A percentile compares a stretch with the other conserved stretches of the same genome.
phyloP scores from a whole-genome alignment of 2,113 vertebrate genomes.

The Petrocephalus microphthalmus region DNA sequence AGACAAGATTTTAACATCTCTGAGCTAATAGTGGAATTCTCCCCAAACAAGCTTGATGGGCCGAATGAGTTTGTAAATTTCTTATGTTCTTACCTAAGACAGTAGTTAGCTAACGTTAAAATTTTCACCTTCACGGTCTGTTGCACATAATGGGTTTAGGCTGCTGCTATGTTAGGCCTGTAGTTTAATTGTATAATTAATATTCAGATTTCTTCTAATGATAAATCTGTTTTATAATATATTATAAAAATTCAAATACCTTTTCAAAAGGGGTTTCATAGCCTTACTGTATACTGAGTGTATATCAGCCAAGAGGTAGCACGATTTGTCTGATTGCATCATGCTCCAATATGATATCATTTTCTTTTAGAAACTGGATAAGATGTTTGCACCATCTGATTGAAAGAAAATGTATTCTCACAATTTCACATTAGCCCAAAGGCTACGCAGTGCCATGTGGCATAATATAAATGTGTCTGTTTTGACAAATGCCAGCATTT shows the following conservation, averaged over 20 bases:
- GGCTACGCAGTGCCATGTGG: background rate
- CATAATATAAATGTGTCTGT: background rate
- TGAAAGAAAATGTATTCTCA: background rate
- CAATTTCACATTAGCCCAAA: background rate
- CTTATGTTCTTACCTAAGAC: background rate
- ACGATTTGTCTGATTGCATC: background rate
- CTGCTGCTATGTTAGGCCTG: background rate
- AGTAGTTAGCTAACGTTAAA: background rate
- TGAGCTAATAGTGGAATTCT: no score
- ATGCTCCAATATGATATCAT: background rate
- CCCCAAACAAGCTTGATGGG: no score
- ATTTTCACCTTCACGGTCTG: background rate
- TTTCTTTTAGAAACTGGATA: background rate
- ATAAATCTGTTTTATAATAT: background rate
- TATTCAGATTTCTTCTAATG: background rate
- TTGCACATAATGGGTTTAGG: background rate
- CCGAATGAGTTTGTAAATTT: no score
- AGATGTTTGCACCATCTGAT: background rate
- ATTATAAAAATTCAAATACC: background rate
- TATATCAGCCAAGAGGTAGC: background rate
- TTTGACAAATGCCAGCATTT: background rate
- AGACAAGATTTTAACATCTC: no score
- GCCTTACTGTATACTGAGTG: background rate
- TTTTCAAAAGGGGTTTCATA: background rate
- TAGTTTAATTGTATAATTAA: background rate